Percentiles rank a stretch among this genome's conserved stretches.
phyloP scores from a whole-genome alignment of 2,797 vertebrate genomes.

The Chelmon rostratus region DNA sequence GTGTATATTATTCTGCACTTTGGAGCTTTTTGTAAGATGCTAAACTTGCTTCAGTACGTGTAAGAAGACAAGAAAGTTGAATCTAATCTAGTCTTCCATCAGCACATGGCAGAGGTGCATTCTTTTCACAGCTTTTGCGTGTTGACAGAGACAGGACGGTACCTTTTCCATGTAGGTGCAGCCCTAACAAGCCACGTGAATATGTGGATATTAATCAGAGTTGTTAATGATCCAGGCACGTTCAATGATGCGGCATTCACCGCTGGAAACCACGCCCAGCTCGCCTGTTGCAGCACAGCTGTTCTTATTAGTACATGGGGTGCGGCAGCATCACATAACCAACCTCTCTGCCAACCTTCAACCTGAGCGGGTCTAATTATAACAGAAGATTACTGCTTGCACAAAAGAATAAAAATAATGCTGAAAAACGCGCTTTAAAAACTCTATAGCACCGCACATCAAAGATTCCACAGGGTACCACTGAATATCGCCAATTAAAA shows the following conservation, averaged over 20 bases:
- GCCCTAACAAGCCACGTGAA: neutral
- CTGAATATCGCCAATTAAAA: conserved; percentile 12
- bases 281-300: neutral
- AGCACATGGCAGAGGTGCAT: neutral
- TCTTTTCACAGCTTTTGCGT: neutral
- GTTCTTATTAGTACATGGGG: neutral
- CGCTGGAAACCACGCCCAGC: neutral
- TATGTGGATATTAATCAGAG: neutral
- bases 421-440: neutral
- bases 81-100: neutral
- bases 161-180: neutral
- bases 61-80: neutral
- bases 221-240: neutral
- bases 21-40: no score
- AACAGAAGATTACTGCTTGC: no score
- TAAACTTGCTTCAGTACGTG: no score
- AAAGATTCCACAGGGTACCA: neutral
- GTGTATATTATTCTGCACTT: no score
- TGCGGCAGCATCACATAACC: neutral
- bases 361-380: neutral
- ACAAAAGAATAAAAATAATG: conserved; percentile 4
- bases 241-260: neutral
- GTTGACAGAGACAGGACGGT: neutral
- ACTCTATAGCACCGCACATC: neutral
- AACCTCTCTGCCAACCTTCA: neutral